These are phyloP conservation scores for Anthoptus insignis DNA, from an alignment of 2,888 invertebrate species.

Conservation along the genomic window DNA sequence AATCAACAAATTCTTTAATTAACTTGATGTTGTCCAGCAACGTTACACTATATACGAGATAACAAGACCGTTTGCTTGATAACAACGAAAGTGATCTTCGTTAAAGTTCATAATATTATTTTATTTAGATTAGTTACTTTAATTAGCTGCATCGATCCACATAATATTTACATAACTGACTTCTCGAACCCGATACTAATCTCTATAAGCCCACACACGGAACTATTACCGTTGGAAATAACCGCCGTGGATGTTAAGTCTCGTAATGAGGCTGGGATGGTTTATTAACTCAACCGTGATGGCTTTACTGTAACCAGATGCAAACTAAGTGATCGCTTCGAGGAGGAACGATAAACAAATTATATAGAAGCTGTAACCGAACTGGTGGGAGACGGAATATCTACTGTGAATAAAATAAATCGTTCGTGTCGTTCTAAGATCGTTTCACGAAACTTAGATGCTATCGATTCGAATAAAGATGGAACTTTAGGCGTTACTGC, in stretches of 20 bases:
- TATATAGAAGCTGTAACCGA: conserved; percentile 49
- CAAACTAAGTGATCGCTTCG: conserved; percentile 60
- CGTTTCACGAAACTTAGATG: conserved; percentile 44
- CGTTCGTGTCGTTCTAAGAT: conserved; percentile 42
- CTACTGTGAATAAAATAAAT: conserved; percentile 44
- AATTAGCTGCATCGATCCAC: conserved; percentile 8
- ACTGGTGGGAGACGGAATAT: conserved; percentile 18
- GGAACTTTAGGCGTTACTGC: conserved; percentile 42
- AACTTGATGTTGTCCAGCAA: too few relatives aligned
- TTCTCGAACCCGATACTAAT: conserved; percentile 53
- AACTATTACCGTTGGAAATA: conserved; percentile 52
- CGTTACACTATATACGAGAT: too few relatives aligned
- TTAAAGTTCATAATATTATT: background rate
- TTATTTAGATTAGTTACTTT: conserved; percentile 4
- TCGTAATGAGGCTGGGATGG: conserved; percentile 57
- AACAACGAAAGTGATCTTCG: conserved; percentile 9
- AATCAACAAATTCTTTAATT: too few relatives aligned
- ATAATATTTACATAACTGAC: conserved; percentile 33
- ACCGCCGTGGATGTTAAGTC: conserved; percentile 36
- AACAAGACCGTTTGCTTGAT: background rate
- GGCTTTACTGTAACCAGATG: conserved; percentile 56
- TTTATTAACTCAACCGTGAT: conserved; percentile 62
- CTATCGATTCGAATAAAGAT: conserved; percentile 46
- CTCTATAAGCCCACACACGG: conserved; percentile 53
- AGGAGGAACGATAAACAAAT: conserved; percentile 56